Conservation (phyloP, 2,113 vertebrate species). For the Steatornis caripensis region DNA sequence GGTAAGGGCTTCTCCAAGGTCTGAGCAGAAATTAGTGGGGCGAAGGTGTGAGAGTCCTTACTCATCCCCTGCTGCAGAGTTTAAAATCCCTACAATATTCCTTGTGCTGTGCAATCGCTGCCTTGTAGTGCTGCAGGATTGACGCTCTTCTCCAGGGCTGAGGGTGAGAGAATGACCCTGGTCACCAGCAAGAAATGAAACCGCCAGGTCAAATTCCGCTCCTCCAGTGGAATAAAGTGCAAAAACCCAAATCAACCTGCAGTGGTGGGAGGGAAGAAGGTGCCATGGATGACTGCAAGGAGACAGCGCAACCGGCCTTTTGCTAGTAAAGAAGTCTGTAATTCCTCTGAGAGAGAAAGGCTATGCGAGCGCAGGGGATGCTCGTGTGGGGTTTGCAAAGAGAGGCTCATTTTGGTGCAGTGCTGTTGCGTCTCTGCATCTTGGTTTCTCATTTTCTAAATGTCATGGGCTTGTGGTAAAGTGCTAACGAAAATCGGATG, state of each 20-base stretch:
- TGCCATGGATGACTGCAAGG: neutral
- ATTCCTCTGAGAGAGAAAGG: neutral
- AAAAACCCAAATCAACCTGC: neutral
- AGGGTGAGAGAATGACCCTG: neutral
- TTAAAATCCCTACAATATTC: neutral
- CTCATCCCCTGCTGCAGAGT: neutral
- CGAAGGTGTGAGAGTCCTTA: neutral
- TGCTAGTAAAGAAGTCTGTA: neutral
- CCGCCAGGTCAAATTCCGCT: neutral
- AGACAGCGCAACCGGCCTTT: neutral
- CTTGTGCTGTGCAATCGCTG: neutral
- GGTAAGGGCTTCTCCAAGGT: neutral
- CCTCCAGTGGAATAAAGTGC: neutral
- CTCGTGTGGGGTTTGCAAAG: neutral
- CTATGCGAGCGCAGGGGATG: accelerated
- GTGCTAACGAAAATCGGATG: slow-evolving; percentile 28
- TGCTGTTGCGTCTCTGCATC: neutral
- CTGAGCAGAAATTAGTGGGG: neutral
- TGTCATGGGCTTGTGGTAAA: neutral
- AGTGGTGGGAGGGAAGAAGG: neutral
- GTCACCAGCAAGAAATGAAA: neutral
- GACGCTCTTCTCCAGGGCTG: neutral
- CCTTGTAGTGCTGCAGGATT: accelerated
- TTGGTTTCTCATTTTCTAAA: neutral
- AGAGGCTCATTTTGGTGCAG: neutral